These are phyloP conservation scores for Drosophila lutescens DNA, from an alignment of 2,888 invertebrate genomes.

Conservation along the genomic window DNA sequence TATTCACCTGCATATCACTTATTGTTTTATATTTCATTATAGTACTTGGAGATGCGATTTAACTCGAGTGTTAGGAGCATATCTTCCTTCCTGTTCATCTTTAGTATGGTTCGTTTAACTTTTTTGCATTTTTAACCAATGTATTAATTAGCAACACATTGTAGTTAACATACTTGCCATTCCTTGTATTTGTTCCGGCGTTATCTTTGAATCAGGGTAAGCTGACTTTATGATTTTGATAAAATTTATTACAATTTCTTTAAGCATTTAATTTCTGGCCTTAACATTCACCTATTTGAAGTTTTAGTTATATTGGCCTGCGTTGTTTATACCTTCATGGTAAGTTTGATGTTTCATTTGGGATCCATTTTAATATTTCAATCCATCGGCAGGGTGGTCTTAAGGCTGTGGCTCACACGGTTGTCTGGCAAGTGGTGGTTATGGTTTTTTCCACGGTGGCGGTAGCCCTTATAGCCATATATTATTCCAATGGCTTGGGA, in stretches of 20 bases:
- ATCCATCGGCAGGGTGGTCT: conserved; percentile 87
- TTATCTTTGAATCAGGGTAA: conserved; percentile 92
- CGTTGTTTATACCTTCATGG: conserved; percentile 94
- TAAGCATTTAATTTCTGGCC: conserved; percentile 90
- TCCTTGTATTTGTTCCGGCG: conserved; percentile 91
- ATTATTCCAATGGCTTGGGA: conserved; percentile 86
- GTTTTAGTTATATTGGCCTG: conserved; percentile 91
- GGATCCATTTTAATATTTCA: neutral
- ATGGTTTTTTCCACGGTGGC: conserved; percentile 89
- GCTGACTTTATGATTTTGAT: neutral
- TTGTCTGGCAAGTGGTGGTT: conserved; percentile 89
- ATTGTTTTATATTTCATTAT: conserved; percentile 50
- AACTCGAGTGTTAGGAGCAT: conserved; percentile 89
- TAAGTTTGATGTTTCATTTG: conserved; percentile 85
- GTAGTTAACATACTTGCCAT: conserved; percentile 87
- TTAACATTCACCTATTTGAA: conserved; percentile 91
- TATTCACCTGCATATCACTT: neutral
- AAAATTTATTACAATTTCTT: neutral
- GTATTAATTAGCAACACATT: conserved; percentile 70
- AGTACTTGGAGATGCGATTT: conserved; percentile 92
- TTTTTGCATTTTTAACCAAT: conserved; percentile 85
- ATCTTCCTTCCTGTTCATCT: conserved; percentile 90
- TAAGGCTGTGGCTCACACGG: conserved; percentile 92
- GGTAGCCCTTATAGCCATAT: conserved; percentile 87
- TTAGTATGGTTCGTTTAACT: conserved; percentile 88